phyloP scores from a whole-genome alignment of 2,888 invertebrate species.

The Ophion ellenae region DNA sequence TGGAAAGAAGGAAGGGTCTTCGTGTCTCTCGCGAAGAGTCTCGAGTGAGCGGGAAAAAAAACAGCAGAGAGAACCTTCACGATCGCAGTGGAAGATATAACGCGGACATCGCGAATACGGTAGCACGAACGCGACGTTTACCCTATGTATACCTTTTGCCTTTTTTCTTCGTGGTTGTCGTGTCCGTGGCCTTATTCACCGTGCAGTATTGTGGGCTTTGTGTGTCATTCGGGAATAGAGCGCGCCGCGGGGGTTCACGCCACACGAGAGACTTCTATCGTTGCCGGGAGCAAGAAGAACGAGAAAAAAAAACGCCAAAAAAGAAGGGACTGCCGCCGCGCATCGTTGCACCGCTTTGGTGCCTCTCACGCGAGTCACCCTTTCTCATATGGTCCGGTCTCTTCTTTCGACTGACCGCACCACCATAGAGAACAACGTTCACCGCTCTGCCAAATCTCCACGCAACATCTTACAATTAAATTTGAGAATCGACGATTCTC shows the following conservation, averaged over 20 bases:
- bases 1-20: conserved; percentile 41
- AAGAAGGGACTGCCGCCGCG: conserved; percentile 11
- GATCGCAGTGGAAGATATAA: conserved; percentile 68
- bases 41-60: conserved; percentile 67
- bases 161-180: conserved; percentile 34
- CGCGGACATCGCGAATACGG: conserved; percentile 75
- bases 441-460: conserved; percentile 24
- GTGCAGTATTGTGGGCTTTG: conserved; percentile 46
- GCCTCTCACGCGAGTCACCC: conserved; percentile 37
- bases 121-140: conserved; percentile 73
- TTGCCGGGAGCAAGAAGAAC: conserved; percentile 46
- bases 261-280: conserved; percentile 51
- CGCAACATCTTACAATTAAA: conserved; percentile 43
- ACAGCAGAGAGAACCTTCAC: conserved; percentile 48
- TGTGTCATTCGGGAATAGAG: conserved; percentile 64
- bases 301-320: conserved; percentile 19
- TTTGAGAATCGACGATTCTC: conserved; percentile 51
- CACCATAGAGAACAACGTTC: background rate
- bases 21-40: conserved; percentile 52
- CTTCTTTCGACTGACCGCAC: conserved; percentile 20
- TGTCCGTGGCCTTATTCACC: conserved; percentile 53
- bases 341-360: conserved; percentile 38
- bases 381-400: conserved; percentile 31
- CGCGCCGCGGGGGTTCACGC: conserved; percentile 53
- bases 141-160: conserved; percentile 16